Evolutionary conservation across 2,888 invertebrate genomes (phyloP).

Genomic region (Leptarthrus brevirostris): DNA sequence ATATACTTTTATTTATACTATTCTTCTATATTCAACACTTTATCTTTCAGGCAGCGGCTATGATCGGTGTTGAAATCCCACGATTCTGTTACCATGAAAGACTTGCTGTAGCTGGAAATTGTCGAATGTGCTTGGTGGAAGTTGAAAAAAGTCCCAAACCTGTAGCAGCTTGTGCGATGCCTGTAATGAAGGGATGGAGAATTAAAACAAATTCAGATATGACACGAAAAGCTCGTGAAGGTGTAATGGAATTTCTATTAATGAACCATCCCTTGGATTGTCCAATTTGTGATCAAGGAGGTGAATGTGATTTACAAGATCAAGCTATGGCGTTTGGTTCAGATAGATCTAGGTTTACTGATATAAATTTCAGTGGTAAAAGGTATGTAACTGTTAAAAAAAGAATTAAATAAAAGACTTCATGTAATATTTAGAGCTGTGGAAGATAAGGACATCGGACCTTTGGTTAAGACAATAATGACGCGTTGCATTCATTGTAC

Average conservation of each 20-base stretch:
- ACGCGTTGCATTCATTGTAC: slow-evolving; percentile 99
- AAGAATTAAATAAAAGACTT: too few relatives aligned
- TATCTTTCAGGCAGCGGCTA: slow-evolving; percentile 84
- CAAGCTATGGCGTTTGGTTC: slow-evolving; percentile 99
- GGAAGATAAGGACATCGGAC: slow-evolving; percentile 99
- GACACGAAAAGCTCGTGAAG: slow-evolving; percentile 80
- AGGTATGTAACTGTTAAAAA: slow-evolving; percentile 72
- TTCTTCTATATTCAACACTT: not conserved
- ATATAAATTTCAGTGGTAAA: slow-evolving; percentile 91
- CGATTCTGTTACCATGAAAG: slow-evolving; percentile 99
- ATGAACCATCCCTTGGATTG: slow-evolving; percentile 99
- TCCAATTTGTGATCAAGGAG: slow-evolving; percentile 99
- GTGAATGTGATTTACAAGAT: slow-evolving; percentile 94
- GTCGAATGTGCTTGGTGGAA: slow-evolving; percentile 99
- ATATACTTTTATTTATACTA: slow-evolving; percentile 55
- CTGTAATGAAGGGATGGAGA: slow-evolving; percentile 99
- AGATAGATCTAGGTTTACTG: slow-evolving; percentile 92
- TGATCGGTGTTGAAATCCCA: slow-evolving; percentile 97
- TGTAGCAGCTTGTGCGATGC: slow-evolving; percentile 99
- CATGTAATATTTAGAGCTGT: slow-evolving; percentile 79
- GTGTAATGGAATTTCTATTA: slow-evolving; percentile 98
- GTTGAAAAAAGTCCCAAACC: slow-evolving; percentile 99
- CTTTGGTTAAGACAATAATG: slow-evolving; percentile 98
- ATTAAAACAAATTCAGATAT: slow-evolving; percentile 97
- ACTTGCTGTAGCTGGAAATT: slow-evolving; percentile 98